These are phyloP conservation scores for Phalacrocorax pelagicus DNA, from an alignment of 2,113 vertebrate genomes.

Conservation along the genomic window DNA sequence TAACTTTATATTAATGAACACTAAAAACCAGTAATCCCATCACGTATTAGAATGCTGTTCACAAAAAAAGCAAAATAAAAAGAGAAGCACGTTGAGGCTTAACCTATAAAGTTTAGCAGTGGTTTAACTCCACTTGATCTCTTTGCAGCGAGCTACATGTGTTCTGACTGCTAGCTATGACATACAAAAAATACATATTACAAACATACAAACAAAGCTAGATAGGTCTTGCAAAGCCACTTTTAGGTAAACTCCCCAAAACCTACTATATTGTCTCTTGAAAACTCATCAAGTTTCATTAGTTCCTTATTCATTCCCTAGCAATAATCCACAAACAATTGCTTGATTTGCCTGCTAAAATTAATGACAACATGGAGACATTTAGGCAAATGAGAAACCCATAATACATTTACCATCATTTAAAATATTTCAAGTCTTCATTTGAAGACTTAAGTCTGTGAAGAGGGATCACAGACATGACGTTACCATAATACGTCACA, in stretches of 20 bases:
- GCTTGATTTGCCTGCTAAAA: neutral
- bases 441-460: neutral
- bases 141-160: neutral
- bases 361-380: neutral
- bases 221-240: neutral
- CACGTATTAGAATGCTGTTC: neutral
- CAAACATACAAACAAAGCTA: neutral
- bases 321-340: neutral
- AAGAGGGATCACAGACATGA: neutral
- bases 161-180: neutral
- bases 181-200: neutral
- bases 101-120: neutral
- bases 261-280: neutral
- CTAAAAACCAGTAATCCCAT: neutral
- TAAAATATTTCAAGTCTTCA: neutral
- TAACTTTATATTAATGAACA: neutral
- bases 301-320: neutral
- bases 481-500: fast-evolving
- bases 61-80: neutral
- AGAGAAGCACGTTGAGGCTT: neutral
- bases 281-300: neutral
- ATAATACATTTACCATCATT: neutral
- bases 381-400: neutral
- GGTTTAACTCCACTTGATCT: neutral
- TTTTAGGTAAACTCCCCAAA: neutral